Evolutionary conservation across 2,797 vertebrate species (phyloP).

Genomic region (Cheirogaleus major): DNA sequence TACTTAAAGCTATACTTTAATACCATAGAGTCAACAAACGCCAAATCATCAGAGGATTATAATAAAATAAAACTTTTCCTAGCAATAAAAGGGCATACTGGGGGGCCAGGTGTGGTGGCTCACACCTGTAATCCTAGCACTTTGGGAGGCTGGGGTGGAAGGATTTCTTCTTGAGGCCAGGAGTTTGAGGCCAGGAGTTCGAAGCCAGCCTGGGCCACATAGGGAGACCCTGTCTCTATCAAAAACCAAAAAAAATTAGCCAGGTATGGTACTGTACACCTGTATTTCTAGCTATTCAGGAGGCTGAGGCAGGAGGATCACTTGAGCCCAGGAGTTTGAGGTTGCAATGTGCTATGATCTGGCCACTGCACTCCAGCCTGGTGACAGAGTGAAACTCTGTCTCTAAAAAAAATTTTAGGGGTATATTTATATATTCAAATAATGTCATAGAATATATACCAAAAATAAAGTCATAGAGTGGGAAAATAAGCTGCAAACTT

Average conservation of each 20-base stretch:
- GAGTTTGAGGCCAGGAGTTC: not conserved
- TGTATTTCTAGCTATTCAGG: not conserved
- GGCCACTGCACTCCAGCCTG: not conserved
- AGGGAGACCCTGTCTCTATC: not conserved
- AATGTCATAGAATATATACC: not conserved
- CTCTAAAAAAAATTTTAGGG: not conserved
- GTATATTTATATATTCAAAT: not conserved
- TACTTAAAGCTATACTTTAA: not conserved
- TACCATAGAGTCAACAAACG: not conserved
- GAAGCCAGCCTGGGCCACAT: not conserved
- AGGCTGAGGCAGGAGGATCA: not conserved
- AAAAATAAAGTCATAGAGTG: conserved; percentile 27
- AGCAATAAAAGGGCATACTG: not conserved
- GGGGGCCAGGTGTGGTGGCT: not conserved
- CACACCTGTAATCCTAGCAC: not conserved
- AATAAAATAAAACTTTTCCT: not conserved
- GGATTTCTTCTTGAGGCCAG: not conserved
- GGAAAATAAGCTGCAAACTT: conserved; percentile 1
- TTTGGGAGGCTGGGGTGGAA: not conserved
- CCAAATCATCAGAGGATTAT: not conserved
- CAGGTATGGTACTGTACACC: not conserved
- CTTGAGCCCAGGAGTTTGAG: not conserved
- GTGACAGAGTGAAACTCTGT: not conserved
- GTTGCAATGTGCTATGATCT: not conserved
- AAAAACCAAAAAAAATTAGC: not conserved